A percentile compares a stretch with the other conserved stretches of the same genome.
Evolutionary conservation across 1,140 invertebrate genomes (phyloP).

Genomic region (Drosophila dunni): DNA sequence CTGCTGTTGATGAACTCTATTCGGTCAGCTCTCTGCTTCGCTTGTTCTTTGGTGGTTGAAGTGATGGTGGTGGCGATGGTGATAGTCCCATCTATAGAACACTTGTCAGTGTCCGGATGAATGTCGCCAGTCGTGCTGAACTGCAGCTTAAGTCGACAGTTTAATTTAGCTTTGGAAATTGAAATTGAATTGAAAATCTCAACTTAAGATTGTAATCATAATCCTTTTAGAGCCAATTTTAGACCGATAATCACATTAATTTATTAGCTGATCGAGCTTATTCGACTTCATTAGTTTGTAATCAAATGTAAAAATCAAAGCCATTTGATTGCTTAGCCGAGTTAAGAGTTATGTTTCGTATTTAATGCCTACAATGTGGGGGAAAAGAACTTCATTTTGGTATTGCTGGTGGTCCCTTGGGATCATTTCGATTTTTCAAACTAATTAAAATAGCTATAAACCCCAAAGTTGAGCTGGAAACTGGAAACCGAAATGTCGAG

Average conservation of each 20-base stretch:
- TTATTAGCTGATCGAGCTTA: conserved; percentile 70
- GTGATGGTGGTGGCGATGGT: conserved; percentile 11
- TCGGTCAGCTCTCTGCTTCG: too few relatives aligned
- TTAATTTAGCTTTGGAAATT: conserved; percentile 72
- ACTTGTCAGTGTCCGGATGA: conserved; percentile 81
- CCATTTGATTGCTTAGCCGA: conserved; percentile 44
- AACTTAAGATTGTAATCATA: conserved; percentile 62
- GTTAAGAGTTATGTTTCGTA: conserved; percentile 44
- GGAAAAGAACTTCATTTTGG: conserved; percentile 18
- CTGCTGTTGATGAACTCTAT: neutral
- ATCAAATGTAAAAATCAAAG: conserved; percentile 60
- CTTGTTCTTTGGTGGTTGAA: neutral
- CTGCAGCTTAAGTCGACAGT: conserved; percentile 75
- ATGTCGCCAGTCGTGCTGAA: conserved; percentile 54
- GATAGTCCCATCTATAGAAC: conserved; percentile 13
- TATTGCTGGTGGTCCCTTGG: conserved; percentile 61
- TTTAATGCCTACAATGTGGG: neutral
- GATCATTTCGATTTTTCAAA: conserved; percentile 49
- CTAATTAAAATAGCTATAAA: conserved; percentile 82
- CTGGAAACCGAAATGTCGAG: conserved; percentile 29
- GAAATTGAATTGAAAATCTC: conserved; percentile 56
- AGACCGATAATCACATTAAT: conserved; percentile 69
- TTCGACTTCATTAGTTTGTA: conserved; percentile 77
- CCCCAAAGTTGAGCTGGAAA: conserved; percentile 23
- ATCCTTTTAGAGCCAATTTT: conserved; percentile 34